Base-by-base conservation (phyloP, 1,140 invertebrate species). In the Pachypeltis micranthus region DNA sequence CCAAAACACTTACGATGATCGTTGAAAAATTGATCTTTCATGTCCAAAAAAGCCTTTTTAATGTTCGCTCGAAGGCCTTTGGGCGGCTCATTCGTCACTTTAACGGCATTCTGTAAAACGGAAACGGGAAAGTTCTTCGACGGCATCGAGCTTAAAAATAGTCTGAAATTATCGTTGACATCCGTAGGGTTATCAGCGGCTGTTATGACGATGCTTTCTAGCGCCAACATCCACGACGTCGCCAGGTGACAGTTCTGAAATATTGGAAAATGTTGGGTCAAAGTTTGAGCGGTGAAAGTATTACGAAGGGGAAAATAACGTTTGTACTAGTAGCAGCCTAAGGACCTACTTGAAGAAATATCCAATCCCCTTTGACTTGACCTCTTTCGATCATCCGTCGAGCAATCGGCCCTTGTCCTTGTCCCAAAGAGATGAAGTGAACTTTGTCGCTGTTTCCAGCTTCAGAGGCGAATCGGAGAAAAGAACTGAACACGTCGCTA, bases 61-160 rank as follows among this genome's bases (percentile, higher is more conserved):
- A 96, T 78, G 72, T 94, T 88, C 0, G 85, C 82, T 68, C 85
- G 81, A 0, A 95, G 75, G 0, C 93, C 91, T 76, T 90, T 92
- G 0, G 93, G 91, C 0, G 91, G 88, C 72, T 96, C 92, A 71
- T 93, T 93, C 0, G 91, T 95, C 47, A 95, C 90, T 76, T 96
- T 96, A 0, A 95, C 86, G 34, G 91, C 88, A 72, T 93, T 93
- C 72, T 95, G 91, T 3, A 96, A 77, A 1, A 95, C 85, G 0
- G 88, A 88, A 0, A 93, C 88, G 0, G 93, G 93, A 72, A 96
- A 96, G n/a, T 79, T 76, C n/a, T 74, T 80, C 23, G 77, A 87
- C 64, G 81, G 92, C 90, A 86, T 93, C 2, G 91, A 93, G 62
- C 91, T 95, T 26, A 96, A 74, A 75, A 82, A 96, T 0, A 96